These are phyloP conservation scores for Eudyptes chrysolophus DNA, from an alignment of 2,113 vertebrate genomes.

Conservation along the genomic window DNA sequence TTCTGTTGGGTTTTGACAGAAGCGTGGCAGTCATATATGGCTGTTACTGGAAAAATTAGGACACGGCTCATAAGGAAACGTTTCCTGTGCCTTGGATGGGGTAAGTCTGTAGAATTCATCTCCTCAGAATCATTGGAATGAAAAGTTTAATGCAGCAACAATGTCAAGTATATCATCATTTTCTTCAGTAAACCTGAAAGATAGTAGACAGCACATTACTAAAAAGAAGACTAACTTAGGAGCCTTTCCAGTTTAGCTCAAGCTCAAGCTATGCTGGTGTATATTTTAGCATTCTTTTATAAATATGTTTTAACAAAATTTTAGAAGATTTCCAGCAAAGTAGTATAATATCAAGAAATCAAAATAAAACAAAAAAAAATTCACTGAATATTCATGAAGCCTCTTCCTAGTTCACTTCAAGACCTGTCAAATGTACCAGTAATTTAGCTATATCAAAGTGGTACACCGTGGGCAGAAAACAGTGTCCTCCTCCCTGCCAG, in stretches of 20 bases:
- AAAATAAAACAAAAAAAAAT: slow-evolving; percentile 5
- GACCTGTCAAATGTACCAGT: slow-evolving; percentile 77
- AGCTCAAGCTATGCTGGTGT: not conserved
- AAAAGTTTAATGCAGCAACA: not conserved
- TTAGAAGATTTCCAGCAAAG: slow-evolving; percentile 26
- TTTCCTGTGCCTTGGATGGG: slow-evolving; percentile 98
- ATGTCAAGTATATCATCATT: not conserved
- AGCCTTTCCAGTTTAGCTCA: not conserved
- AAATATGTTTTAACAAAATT: slow-evolving; percentile 23
- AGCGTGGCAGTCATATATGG: slow-evolving; percentile 99
- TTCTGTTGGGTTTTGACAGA: slow-evolving; percentile 99
- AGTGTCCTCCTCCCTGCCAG: not conserved
- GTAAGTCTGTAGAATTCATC: slow-evolving; percentile 74
- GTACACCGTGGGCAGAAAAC: slow-evolving; percentile 36
- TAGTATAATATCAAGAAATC: not conserved
- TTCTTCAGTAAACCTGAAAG: slow-evolving; percentile 23
- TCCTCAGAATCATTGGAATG: not conserved
- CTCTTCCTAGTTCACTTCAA: slow-evolving; percentile 76
- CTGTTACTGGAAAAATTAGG: slow-evolving; percentile 97
- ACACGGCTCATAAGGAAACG: slow-evolving; percentile 97
- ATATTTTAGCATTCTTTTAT: not conserved
- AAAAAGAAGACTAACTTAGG: not conserved
- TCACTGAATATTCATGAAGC: slow-evolving; percentile 40
- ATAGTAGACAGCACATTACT: not conserved
- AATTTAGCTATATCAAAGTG: slow-evolving; percentile 82